A percentile compares a stretch with the other conserved stretches of the same genome.
These are phyloP conservation scores for Mallotus villosus DNA, from an alignment of 2,797 vertebrate species.

Conservation along the genomic window DNA sequence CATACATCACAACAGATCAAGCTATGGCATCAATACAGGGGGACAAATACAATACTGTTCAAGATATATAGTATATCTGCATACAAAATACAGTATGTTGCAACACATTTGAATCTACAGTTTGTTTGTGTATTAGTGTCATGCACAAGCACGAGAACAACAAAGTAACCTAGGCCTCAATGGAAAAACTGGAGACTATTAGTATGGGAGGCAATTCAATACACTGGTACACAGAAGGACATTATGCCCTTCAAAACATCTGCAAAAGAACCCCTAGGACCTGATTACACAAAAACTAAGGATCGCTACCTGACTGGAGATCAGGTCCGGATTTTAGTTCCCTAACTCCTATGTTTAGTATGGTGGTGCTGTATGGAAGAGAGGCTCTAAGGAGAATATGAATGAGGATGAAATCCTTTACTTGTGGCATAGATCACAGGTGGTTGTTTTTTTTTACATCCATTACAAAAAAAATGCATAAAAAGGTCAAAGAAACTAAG, in stretches of 20 bases:
- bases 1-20: neutral
- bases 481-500: slow-evolving; percentile 4
- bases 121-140: slow-evolving; percentile 7
- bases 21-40: no score
- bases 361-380: neutral
- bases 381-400: neutral
- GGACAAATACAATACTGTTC: no score
- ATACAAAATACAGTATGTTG: neutral
- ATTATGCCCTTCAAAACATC: slow-evolving; percentile 42
- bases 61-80: neutral
- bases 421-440: neutral
- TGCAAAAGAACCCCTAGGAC: slow-evolving; percentile 42
- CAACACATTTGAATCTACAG: neutral
- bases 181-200: slow-evolving; percentile 14
- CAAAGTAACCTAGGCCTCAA: neutral
- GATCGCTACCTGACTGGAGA: slow-evolving; percentile 26
- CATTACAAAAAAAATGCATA: slow-evolving; percentile 6
- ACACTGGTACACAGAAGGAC: slow-evolving; percentile 32
- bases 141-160: slow-evolving; percentile 7
- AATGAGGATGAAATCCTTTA: neutral
- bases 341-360: slow-evolving; percentile 10
- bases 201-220: slow-evolving; percentile 37
- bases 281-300: slow-evolving; percentile 42
- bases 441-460: neutral
- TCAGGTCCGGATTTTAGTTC: slow-evolving; percentile 18